Conservation (phyloP, 2,797 vertebrate species). For the Syndactyla subalaris region DNA sequence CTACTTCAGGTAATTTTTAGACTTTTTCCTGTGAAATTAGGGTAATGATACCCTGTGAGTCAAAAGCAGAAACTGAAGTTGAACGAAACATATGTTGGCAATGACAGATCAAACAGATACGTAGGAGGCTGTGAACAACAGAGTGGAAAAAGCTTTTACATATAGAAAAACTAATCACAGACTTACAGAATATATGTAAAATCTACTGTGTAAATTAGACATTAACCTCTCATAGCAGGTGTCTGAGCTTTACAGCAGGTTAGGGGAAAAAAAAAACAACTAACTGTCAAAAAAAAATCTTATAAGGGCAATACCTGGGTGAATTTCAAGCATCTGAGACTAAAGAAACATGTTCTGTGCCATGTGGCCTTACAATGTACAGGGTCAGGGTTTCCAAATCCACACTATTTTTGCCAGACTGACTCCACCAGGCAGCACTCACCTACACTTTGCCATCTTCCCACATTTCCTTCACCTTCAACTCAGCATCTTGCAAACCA, state of each 20-base stretch:
- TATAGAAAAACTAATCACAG: background rate
- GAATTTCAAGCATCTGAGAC: background rate
- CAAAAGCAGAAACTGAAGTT: constrained; percentile 35
- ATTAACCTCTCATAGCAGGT: background rate
- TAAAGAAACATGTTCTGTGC: background rate
- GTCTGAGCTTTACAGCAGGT: background rate
- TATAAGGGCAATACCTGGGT: background rate
- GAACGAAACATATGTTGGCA: background rate
- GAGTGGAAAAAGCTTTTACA: background rate
- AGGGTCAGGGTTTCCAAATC: rapidly evolving
- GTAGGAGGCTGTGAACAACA: constrained; percentile 30
- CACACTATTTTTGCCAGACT: background rate
- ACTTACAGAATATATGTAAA: background rate
- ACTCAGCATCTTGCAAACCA: background rate
- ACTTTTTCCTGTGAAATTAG: background rate
- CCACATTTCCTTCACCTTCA: background rate
- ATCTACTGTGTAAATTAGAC: background rate
- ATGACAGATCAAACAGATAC: constrained; percentile 8
- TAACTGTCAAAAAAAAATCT: background rate
- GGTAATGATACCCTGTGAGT: constrained; percentile 12
- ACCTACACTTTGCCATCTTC: background rate
- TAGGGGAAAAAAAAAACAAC: background rate
- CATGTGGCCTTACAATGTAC: rapidly evolving
- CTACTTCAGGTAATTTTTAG: constrained; percentile 13
- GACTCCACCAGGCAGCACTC: background rate